A percentile compares a stretch with the other conserved stretches of the same genome.
Conservation (phyloP, 1,140 invertebrate genomes). For the Radopholus similis region DNA sequence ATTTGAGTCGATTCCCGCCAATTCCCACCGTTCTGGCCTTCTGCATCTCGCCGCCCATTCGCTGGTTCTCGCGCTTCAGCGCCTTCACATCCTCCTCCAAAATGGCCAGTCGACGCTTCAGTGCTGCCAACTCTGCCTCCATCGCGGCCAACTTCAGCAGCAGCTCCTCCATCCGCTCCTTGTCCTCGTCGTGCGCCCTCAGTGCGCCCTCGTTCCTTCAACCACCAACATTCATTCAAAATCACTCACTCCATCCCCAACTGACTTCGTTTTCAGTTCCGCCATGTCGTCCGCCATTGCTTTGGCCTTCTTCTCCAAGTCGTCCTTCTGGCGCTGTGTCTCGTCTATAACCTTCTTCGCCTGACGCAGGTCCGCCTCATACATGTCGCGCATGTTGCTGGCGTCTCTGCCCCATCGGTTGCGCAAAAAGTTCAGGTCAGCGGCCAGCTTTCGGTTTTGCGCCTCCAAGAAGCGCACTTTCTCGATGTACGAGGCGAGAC, state of each 20-base stretch:
- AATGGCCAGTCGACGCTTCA: constrained; percentile 54
- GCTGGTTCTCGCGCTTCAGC: constrained; percentile 53
- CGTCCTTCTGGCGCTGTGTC: constrained; percentile 31
- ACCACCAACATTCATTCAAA: background rate
- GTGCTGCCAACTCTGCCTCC: constrained; percentile 50
- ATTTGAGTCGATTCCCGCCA: background rate
- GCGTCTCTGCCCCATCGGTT: constrained; percentile 64
- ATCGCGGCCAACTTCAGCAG: constrained; percentile 46
- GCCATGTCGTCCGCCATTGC: constrained; percentile 50
- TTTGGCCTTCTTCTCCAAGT: constrained; percentile 31
- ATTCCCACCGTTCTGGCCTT: constrained; percentile 33
- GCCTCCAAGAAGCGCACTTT: constrained; percentile 65
- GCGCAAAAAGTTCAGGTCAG: constrained; percentile 62
- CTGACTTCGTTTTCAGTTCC: constrained; percentile 44
- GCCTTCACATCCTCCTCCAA: constrained; percentile 53
- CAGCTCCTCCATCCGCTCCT: constrained; percentile 51
- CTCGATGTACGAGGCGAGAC: constrained; percentile 65
- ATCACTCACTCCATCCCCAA: background rate
- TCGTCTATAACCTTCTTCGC: constrained; percentile 48
- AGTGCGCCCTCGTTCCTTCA: constrained; percentile 54
- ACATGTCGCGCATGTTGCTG: constrained; percentile 63
- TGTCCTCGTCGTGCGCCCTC: constrained; percentile 43
- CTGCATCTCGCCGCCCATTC: constrained; percentile 42
- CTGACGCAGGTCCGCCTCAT: constrained; percentile 62
- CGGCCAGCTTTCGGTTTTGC: constrained; percentile 63